Evolutionary conservation across 2,113 vertebrate genomes (phyloP), one percentile per base, ranked within the genome.

Genomic region (Fukomys damarensis): DNA sequence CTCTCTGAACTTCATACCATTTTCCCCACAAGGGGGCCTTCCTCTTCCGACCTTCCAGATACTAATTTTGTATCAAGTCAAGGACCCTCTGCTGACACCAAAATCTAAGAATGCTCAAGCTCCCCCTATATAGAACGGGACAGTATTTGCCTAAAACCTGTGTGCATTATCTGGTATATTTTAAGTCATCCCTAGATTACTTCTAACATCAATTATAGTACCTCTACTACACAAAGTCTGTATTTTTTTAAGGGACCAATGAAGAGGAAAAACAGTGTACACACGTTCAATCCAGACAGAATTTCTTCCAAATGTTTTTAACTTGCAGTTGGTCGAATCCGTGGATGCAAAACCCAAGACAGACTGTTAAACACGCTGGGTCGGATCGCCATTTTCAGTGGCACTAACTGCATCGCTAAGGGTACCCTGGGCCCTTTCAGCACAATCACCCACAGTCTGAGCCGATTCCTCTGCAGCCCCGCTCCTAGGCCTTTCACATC

Each of bases 1-100:
- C 82, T 96, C 89, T 96, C 91, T 96, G 49, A 87, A 79, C 63
- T 22, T 74, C 30, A 61, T 12, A 52, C 7, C 58, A 35, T 72
- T 54, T 91, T 79, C 22, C 19, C 43, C 46, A 81, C 16, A 59
- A 65, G 49, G 20, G 58, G 7, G 13, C 66, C 68, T 84, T 70
- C 12, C 0, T 61, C 66, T 85, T 95, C 32, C 12, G 46, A 22
- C 65, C 43, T 91, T 70, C 66, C 38, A 70, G 70, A 94, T 32
- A 59, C 54, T 66, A 65, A 83, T 68, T 82, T 81, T 85, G 74
- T 41, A 49, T 61, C 56, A 52, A 91, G 63, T 89, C 61, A 87
- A 76, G 68, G 70, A 79, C 30, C 7, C 28, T 19, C 46, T 38
- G 28, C 11, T 41, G 77, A 17, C 9, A 72, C 3, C 13, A 19